Conservation (phyloP, 2,113 vertebrate genomes). For the Cyphomyrus plagiostoma region DNA sequence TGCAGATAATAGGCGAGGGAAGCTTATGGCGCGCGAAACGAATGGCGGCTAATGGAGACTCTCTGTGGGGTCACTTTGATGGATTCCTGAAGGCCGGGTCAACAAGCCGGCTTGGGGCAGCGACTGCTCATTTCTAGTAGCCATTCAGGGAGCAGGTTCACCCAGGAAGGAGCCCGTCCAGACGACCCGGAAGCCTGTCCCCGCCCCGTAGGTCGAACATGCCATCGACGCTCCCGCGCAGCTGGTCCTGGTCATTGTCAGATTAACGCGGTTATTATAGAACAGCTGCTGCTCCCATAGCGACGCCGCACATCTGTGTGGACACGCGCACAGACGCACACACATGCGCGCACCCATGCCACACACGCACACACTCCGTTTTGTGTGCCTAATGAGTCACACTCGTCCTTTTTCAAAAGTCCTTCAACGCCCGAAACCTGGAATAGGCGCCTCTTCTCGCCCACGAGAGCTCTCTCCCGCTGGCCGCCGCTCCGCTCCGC, state of each 20-base stretch:
- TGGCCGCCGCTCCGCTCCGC: neutral
- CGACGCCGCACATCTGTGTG: neutral
- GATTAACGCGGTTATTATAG: neutral
- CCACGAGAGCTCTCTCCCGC: neutral
- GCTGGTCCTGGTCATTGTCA: neutral
- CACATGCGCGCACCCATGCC: neutral
- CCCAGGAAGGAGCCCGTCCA: neutral
- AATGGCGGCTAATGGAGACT: neutral
- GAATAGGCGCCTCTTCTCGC: neutral
- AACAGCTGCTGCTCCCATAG: neutral
- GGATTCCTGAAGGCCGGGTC: neutral
- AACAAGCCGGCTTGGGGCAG: neutral
- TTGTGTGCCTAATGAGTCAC: conserved; percentile 1
- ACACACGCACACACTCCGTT: neutral
- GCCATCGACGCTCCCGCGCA: neutral
- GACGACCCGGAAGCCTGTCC: neutral
- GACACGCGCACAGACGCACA: neutral
- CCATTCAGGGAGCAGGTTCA: neutral
- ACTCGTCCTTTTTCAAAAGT: neutral
- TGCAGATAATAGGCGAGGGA: neutral
- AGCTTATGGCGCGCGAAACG: neutral
- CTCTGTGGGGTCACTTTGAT: neutral
- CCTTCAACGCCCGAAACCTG: neutral
- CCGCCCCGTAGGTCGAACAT: neutral
- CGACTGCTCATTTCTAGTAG: neutral